Evolutionary conservation across 2,113 vertebrate species (phyloP), one percentile per base, ranked within the genome.

Genomic region (Xiphophorus maculatus): DNA sequence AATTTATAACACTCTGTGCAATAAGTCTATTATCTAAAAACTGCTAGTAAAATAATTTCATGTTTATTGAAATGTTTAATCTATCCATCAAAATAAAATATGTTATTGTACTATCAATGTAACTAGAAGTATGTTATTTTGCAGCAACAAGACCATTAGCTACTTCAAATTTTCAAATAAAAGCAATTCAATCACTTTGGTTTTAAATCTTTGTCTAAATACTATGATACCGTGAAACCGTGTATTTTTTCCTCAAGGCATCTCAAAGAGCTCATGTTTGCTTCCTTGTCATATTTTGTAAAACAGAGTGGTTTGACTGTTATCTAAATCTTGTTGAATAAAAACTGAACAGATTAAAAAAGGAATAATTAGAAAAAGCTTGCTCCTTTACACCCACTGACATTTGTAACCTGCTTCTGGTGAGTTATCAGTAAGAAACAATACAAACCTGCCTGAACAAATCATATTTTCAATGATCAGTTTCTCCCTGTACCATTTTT

Each of bases 381-480:
- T n/a, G 7, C 9, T 58, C 51, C 51, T n/a, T 58, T 58, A 58
- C 8, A n/a, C 17, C 17, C 5, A 6, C 44, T 48, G 22, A 25
- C 51, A 25, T n/a, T 48, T 48, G 5, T 19, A 48, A 15, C 5
- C 5, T 30, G 30, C 44, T 19, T 19, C 44, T 19, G 12, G 15
- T 54, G 2, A 22, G 22, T 54, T 54, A 54, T 54, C 5, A 54
- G 17, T 54, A 54, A 54, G 22, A 54, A 25, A 9, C 51, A 58
- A 19, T 58, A 58, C 25, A 58, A 58, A n/a, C 9, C 51, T 58
- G 17, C 51, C 72, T 29, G 71, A 92, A 80, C 88, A 66, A 81
- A 81, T 54, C 51, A 81, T 82, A 80, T 69, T 68, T 73, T 85
- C 78, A 69, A 69, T 78, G 60, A 75, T 63, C 58, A 86, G 72